Conservation (phyloP, 2,797 vertebrate species). For the Dromococcyx pavoninus region DNA sequence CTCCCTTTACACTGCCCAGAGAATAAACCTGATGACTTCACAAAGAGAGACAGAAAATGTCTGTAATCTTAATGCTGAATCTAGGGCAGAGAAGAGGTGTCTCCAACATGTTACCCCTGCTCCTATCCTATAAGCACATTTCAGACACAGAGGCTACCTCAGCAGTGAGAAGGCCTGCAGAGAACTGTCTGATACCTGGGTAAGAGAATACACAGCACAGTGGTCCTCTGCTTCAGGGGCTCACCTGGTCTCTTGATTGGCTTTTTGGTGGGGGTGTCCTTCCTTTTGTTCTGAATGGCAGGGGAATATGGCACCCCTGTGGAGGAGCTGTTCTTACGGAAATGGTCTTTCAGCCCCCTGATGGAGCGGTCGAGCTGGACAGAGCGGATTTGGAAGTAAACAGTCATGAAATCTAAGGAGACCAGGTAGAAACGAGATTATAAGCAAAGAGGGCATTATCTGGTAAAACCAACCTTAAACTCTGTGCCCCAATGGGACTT, state of each 20-base stretch:
- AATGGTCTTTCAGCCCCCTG: slow-evolving; percentile 94
- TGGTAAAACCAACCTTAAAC: not conserved
- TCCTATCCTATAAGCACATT: not conserved
- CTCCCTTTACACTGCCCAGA: not conserved
- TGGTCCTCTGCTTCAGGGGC: not conserved
- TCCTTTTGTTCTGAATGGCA: slow-evolving; percentile 93
- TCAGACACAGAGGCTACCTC: not conserved
- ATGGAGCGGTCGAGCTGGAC: slow-evolving; percentile 95
- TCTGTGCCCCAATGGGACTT: not conserved
- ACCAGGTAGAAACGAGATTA: not conserved
- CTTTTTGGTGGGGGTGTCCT: slow-evolving; percentile 98
- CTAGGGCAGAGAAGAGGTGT: not conserved
- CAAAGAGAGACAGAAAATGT: not conserved
- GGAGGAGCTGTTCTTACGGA: slow-evolving; percentile 94
- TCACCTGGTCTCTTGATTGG: slow-evolving; percentile 92
- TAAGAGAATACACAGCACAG: not conserved
- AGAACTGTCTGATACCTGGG: accelerated
- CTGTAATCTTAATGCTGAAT: not conserved
- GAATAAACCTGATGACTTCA: not conserved
- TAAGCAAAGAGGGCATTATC: not conserved
- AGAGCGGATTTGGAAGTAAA: slow-evolving; percentile 96
- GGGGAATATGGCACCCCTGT: slow-evolving; percentile 92
- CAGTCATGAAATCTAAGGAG: slow-evolving; percentile 96
- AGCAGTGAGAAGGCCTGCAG: not conserved
- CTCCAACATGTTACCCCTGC: not conserved